Percentiles rank a stretch among this genome's conserved stretches.
These are phyloP conservation scores for Rhingia campestris DNA, from an alignment of 2,888 invertebrate genomes.

Conservation along the genomic window DNA sequence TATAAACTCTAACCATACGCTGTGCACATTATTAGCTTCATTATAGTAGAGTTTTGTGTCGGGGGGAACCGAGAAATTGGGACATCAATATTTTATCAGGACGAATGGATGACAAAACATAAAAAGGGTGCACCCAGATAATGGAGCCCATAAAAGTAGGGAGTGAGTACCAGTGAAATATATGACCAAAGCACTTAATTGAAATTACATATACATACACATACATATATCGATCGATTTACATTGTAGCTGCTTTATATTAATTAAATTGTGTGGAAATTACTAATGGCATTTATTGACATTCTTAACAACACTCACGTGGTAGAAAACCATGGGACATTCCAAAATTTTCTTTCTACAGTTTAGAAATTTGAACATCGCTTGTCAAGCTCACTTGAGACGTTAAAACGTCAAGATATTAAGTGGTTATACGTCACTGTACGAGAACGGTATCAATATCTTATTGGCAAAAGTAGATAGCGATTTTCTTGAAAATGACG, in stretches of 20 bases:
- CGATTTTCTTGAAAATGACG: conserved; percentile 4
- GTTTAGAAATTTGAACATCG: neutral
- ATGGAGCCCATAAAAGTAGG: conserved; percentile 20
- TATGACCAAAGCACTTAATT: neutral
- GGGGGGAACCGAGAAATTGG: conserved; percentile 41
- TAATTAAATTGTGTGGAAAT: neutral
- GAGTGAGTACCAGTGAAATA: neutral
- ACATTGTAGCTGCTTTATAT: neutral
- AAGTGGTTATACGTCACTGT: neutral
- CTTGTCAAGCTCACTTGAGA: conserved; percentile 6
- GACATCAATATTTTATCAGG: conserved; percentile 60
- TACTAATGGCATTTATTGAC: too few relatives aligned
- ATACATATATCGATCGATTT: neutral
- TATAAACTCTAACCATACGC: neutral
- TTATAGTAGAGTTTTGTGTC: neutral
- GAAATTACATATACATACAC: neutral
- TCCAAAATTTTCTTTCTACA: neutral
- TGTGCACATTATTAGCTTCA: conserved; percentile 44
- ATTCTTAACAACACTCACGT: neutral
- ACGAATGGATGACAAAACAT: conserved; percentile 43
- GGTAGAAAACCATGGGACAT: neutral
- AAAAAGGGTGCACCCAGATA: conserved; percentile 40
- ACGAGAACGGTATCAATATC: conserved; percentile 8
- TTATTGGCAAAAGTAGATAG: conserved; percentile 12
- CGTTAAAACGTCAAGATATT: neutral